These are phyloP conservation scores for Pachycephala philippinensis DNA, from an alignment of 2,113 vertebrate species.

Conservation along the genomic window DNA sequence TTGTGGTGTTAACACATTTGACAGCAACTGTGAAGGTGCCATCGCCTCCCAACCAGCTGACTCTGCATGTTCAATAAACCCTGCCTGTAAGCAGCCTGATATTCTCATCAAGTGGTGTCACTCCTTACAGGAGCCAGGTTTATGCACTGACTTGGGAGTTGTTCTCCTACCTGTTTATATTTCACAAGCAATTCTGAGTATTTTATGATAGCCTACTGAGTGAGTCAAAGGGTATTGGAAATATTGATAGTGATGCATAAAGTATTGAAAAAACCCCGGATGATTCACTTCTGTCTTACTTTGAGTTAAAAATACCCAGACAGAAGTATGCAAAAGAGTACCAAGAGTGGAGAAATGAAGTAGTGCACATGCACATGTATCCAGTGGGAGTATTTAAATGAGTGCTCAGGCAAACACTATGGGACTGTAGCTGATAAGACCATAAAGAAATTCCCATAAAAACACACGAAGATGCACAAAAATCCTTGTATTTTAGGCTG, in stretches of 20 bases:
- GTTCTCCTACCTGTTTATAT: not conserved
- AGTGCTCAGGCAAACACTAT: not conserved
- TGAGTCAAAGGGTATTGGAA: constrained; percentile 33
- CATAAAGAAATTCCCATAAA: not conserved
- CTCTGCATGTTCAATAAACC: not conserved
- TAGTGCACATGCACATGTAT: not conserved
- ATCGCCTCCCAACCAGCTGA: not conserved
- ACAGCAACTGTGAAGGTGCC: not conserved
- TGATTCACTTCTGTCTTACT: constrained; percentile 30
- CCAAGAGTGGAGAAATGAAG: not conserved
- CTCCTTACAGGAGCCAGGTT: not conserved
- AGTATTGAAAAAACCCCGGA: constrained; percentile 17
- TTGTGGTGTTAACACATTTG: not conserved
- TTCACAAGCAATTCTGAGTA: not conserved
- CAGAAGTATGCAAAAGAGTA: not conserved
- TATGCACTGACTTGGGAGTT: not conserved
- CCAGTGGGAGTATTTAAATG: not conserved
- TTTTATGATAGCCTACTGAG: not conserved
- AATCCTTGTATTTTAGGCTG: not conserved
- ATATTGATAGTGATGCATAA: not conserved
- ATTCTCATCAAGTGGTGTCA: not conserved
- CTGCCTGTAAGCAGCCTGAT: not conserved
- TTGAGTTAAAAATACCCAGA: constrained; percentile 29
- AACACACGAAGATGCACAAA: not conserved
- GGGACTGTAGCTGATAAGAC: not conserved